Base-by-base conservation (phyloP, 2,113 vertebrate genomes). In the Protobothrops flavoviridis region DNA sequence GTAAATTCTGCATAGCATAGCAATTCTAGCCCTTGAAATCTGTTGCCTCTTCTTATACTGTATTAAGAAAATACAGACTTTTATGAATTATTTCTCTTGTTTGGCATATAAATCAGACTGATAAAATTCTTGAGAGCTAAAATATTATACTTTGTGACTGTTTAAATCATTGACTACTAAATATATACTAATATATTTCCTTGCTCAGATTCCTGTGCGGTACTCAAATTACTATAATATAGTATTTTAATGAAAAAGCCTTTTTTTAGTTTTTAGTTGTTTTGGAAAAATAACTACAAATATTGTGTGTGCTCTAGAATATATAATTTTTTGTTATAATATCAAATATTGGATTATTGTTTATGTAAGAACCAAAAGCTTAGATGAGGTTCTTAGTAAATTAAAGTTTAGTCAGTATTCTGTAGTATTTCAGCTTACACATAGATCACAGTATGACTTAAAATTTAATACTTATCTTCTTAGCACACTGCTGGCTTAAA, bases 391-490 rank as follows among this genome's bases (percentile, higher is more conserved):
- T 61, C 69, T 56, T 86, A 64, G 74, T 52, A 86, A 90, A 90
- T 48, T 93, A 88, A 93, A 93, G 74, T n/a, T 93, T 93, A 90
- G 52, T 64, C n/a, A 3, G 39, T 85, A 33, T 50, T 89, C 52
- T 89, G 53, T 13, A 50, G 53, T 43, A 85, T 59, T 85, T 59
- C 57, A 52, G 69, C 53, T 93, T 93, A 85, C 55, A 29, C 11
- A 93, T 59, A 45, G 55, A 90, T 90, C 43, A 57, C 88, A 85
- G 85, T 55, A 61, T 93, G 92, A 85, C 92, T 93, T 93, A 48
- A 59, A 86, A 90, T 52, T 56, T 61, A 85, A 13, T 85, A 21
- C 69, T 90, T 93, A 93, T 86, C 74, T 93, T 56, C 45, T 61
- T 56, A 93, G 20, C 69, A 55, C 50, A 81, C 10, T 45, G 17